Evolutionary conservation across 2,113 vertebrate genomes (phyloP), one percentile per base, ranked within the genome.

Genomic region (Erythrocebus patas): DNA sequence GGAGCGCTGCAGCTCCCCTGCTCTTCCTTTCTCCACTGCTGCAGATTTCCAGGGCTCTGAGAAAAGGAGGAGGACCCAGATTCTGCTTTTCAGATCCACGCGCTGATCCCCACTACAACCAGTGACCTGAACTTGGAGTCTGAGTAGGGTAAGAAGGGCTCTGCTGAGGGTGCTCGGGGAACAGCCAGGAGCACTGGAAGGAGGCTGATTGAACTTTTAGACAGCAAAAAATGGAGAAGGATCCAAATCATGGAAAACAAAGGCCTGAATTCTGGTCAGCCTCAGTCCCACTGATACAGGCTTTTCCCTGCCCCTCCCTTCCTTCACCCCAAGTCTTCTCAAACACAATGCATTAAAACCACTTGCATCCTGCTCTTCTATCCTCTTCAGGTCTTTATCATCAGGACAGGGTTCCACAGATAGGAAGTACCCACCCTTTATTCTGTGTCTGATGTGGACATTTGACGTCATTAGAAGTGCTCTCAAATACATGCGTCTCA

Each of bases 291-390:
- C 22, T 22, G 50, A 76, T 57, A 32, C 8, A n/a, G 12, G 3
- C 40, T 32, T 20, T 43, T 9, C 8, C 6, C 2, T 2, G 4
- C 20, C 35, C 3, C 14, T 40, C 38, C 3, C 52, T n/a, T 8
- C 45, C 32, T 45, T 20, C 32, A 20, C 8, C 25, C 5, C 8
- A 4, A 64, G 14, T 45, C 43, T 95, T 72, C 11, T n/a, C 25
- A n/a, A 89, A 25, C 3, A 20, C 17, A 84, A 61, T 38, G 35
- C 68, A 61, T 6, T 72, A 48, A 79, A 89, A 38, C n/a, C 40
- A 27, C 22, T 57, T 84, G 52, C 83, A 85, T 89, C 50, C 68
- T 92, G 59, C 14, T 89, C 79, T 79, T 78, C 38, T 64, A 32
- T 73, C 22, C 40, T 64, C 3, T 23, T 43, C 80, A 88, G 68